A percentile compares a stretch with the other conserved stretches of the same genome.
These are phyloP conservation scores for Lymantria monacha DNA, from an alignment of 2,888 invertebrate species.

Conservation along the genomic window DNA sequence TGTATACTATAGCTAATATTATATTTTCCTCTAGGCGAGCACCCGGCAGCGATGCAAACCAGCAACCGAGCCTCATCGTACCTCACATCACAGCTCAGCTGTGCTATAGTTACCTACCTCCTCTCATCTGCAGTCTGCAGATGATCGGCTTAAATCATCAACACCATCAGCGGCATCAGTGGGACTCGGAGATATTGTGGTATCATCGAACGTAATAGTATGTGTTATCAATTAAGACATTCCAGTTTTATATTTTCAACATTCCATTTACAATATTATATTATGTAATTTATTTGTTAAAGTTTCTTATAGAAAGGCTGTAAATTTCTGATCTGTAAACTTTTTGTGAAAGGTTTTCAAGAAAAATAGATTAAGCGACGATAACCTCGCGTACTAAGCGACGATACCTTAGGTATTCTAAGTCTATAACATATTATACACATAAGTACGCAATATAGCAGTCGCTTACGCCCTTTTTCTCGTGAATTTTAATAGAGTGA, in stretches of 20 bases:
- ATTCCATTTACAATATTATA: neutral
- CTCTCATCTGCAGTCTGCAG: conserved; percentile 71
- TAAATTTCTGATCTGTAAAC: too few species aligned
- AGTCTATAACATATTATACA: too few species aligned
- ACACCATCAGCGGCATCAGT: conserved; percentile 4
- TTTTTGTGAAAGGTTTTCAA: too few species aligned
- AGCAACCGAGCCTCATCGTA: conserved; percentile 81
- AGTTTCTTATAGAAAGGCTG: too few species aligned
- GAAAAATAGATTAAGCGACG: too few species aligned
- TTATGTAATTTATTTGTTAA: neutral
- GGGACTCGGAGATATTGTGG: conserved; percentile 2
- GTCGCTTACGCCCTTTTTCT: too few species aligned
- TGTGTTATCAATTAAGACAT: conserved; percentile 3
- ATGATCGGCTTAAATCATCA: conserved; percentile 60
- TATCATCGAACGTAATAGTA: conserved; percentile 8
- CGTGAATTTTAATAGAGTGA: too few species aligned
- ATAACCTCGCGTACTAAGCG: too few species aligned
- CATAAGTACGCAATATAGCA: too few species aligned
- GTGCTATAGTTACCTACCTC: conserved; percentile 69
- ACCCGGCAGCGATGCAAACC: conserved; percentile 93
- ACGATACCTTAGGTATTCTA: too few species aligned
- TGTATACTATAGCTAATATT: too few species aligned
- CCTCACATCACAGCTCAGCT: conserved; percentile 75
- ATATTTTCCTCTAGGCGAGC: conserved; percentile 83
- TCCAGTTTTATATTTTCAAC: neutral